Evolutionary conservation across 2,888 invertebrate genomes (phyloP).

Genomic region (Monoplex corrugatus): DNA sequence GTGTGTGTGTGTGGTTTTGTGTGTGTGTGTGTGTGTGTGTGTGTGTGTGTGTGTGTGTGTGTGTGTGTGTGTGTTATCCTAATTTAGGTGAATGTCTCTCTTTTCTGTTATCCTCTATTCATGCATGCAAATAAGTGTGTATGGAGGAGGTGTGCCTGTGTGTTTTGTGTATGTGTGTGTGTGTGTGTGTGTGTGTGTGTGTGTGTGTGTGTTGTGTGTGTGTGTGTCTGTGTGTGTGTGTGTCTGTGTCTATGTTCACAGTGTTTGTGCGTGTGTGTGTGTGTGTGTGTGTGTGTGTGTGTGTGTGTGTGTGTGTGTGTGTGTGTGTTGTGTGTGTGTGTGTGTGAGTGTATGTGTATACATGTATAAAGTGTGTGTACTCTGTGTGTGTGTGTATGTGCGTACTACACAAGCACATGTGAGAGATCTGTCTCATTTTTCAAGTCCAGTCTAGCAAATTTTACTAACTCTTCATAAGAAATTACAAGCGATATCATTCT

Average conservation of each 20-base stretch:
- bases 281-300: neutral
- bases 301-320: neutral
- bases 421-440: too few species aligned
- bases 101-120: neutral
- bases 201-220: neutral
- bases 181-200: neutral
- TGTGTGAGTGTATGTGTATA: neutral
- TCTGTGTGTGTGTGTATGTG: too few species aligned
- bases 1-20: neutral
- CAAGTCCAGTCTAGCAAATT: too few species aligned
- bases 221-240: neutral
- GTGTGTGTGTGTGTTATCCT: neutral
- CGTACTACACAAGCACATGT: too few species aligned
- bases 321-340: neutral
- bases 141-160: too few species aligned
- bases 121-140: too few species aligned
- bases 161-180: neutral
- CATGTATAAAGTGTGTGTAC: too few species aligned
- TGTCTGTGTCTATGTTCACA: too few species aligned
- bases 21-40: neutral
- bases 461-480: too few species aligned
- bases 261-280: neutral
- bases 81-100: neutral
- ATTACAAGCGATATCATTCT: too few species aligned
- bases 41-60: neutral